Evolutionary conservation across 2,113 vertebrate genomes (phyloP).

Genomic region (Cathartes aura): DNA sequence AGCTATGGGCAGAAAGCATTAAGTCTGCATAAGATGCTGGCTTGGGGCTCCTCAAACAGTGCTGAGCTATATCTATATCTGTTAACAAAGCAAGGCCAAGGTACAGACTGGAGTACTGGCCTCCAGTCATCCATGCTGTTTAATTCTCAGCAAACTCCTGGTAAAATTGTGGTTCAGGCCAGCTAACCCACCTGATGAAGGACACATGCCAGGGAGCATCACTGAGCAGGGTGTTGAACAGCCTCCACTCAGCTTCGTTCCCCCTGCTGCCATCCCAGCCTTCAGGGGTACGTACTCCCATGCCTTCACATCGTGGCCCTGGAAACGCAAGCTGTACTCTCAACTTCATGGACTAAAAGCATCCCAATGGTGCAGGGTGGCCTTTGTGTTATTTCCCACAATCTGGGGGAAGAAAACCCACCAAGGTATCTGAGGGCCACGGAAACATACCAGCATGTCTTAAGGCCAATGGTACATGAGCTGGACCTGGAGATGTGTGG

Average conservation of each 20-base stretch:
- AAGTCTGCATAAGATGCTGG: background rate
- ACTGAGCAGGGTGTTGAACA: background rate
- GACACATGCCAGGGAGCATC: background rate
- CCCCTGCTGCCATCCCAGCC: background rate
- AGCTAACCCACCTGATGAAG: background rate
- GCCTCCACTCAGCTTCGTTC: background rate
- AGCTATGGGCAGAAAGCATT: background rate
- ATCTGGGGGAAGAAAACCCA: background rate
- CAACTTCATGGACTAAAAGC: background rate
- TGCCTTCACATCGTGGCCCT: fast-evolving
- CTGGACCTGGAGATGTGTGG: background rate
- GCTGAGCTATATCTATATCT: background rate
- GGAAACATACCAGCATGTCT: background rate
- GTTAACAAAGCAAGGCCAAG: background rate
- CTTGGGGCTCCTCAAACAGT: background rate
- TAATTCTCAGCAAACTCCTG: background rate
- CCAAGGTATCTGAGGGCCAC: background rate
- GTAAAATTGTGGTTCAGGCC: background rate
- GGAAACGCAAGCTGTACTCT: background rate
- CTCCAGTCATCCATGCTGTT: background rate
- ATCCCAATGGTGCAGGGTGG: background rate
- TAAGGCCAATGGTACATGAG: background rate
- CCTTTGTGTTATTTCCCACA: background rate
- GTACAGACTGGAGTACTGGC: background rate
- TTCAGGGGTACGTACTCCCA: fast-evolving